Evolutionary conservation across 2,797 vertebrate genomes (phyloP).

Genomic region (Lindbergichthys nudifrons): DNA sequence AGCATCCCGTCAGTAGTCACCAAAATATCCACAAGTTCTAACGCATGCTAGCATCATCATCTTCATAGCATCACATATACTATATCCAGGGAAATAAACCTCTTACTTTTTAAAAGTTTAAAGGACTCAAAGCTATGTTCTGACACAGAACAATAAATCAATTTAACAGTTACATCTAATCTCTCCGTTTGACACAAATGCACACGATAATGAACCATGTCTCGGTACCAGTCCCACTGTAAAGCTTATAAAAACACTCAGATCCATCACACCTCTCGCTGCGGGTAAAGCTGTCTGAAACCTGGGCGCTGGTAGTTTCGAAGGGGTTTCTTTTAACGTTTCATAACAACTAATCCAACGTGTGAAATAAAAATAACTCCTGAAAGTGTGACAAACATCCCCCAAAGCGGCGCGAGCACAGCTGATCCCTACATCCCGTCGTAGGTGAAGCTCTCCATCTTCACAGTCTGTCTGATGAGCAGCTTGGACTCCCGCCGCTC

Average conservation of each 20-base stretch:
- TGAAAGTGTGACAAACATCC: slow-evolving; percentile 71
- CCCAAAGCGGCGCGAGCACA: slow-evolving; percentile 33
- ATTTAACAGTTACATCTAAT: slow-evolving; percentile 75
- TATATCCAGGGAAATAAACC: slow-evolving; percentile 63
- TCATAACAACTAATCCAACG: slow-evolving; percentile 55
- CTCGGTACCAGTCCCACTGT: slow-evolving; percentile 60
- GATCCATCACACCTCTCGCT: slow-evolving; percentile 49
- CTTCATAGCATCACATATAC: slow-evolving; percentile 70
- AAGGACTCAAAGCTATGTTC: slow-evolving; percentile 83
- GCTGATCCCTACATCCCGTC: slow-evolving; percentile 86
- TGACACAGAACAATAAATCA: slow-evolving; percentile 88
- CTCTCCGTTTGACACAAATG: slow-evolving; percentile 73
- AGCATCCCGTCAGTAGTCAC: slow-evolving; percentile 38
- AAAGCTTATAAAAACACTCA: slow-evolving; percentile 77
- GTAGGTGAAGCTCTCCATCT: slow-evolving; percentile 89
- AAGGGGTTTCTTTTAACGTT: slow-evolving; percentile 43
- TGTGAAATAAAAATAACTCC: slow-evolving; percentile 50
- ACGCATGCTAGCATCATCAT: slow-evolving; percentile 55
- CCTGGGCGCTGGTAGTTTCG: slow-evolving; percentile 45
- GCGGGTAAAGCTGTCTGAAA: slow-evolving; percentile 83
- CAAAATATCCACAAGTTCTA: slow-evolving; percentile 44
- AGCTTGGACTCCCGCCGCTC: slow-evolving; percentile 98
- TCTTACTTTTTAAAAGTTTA: slow-evolving; percentile 82
- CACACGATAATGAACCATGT: slow-evolving; percentile 54
- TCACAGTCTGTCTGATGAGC: slow-evolving; percentile 89